Conservation (phyloP, 2,888 invertebrate genomes). For the Drosophila flavopinicola region DNA sequence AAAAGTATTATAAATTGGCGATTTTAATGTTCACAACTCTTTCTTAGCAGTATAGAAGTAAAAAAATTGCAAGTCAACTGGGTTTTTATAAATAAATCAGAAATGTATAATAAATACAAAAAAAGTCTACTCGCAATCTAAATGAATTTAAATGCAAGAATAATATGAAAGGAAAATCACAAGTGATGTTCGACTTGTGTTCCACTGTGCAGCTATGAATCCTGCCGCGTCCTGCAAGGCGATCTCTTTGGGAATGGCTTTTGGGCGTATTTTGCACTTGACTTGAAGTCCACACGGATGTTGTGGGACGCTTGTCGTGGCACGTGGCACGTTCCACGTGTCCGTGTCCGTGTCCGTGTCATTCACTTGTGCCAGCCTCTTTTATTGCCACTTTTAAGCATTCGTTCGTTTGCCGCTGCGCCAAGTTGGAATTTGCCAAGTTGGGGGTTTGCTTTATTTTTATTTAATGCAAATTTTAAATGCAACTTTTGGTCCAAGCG, state of each 20-base stretch:
- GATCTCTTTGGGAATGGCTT: constrained; percentile 18
- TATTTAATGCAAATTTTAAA: constrained; percentile 55
- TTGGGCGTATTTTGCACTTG: constrained; percentile 48
- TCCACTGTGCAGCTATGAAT: constrained; percentile 31
- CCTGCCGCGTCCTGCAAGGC: constrained; percentile 8
- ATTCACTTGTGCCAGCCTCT: constrained; percentile 31
- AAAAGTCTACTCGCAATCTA: too few relatives aligned
- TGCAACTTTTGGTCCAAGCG: constrained; percentile 47
- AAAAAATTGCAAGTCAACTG: too few relatives aligned
- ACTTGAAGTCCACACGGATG: constrained; percentile 24
- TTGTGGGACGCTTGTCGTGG: constrained; percentile 26
- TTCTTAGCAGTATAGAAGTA: too few relatives aligned
- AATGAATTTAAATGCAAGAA: background rate
- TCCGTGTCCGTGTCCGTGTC: constrained; percentile 23
- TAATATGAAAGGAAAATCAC: background rate
- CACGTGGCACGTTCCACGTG: constrained; percentile 21
- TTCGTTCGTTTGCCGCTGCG: constrained; percentile 1
- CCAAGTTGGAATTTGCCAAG: constrained; percentile 25
- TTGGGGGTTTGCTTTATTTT: constrained; percentile 29
- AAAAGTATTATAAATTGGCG: too few relatives aligned
- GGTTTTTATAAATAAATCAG: too few relatives aligned
- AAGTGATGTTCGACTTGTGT: background rate
- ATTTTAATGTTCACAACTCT: too few relatives aligned
- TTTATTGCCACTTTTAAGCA: constrained; percentile 41
- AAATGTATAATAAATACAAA: too few relatives aligned